Conservation (phyloP, 2,113 vertebrate genomes). For the Anolis carolinensis region DNA sequence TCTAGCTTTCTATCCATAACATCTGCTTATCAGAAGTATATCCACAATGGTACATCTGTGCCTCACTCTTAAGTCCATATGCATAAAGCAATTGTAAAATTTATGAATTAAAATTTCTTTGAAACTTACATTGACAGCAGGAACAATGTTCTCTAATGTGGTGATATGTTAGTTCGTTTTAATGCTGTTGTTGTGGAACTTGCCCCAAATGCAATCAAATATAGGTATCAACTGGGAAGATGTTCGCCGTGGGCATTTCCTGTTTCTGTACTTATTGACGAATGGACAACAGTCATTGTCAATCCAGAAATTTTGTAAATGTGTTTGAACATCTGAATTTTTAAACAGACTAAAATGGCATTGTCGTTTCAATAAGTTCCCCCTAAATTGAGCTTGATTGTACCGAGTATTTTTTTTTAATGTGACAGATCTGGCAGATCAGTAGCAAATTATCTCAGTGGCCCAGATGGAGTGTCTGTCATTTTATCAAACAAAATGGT, state of each 20-base stretch:
- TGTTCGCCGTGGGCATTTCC: not conserved
- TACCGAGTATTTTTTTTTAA: constrained; percentile 10
- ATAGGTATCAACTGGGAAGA: not conserved
- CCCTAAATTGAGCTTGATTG: constrained; percentile 2
- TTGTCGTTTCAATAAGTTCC: constrained; percentile 2
- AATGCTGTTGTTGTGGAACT: too few relatives aligned
- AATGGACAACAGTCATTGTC: not conserved
- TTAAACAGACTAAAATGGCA: not conserved
- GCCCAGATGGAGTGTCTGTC: not conserved
- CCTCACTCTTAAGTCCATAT: not conserved
- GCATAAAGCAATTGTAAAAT: not conserved
- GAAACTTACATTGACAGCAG: not conserved
- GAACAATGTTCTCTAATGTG: not conserved
- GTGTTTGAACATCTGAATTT: not conserved
- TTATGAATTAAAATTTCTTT: not conserved
- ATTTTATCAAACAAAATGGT: constrained; percentile 13
- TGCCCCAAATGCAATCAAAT: not conserved
- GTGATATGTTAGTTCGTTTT: not conserved
- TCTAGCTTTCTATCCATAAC: not conserved
- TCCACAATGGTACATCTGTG: not conserved
- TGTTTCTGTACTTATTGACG: not conserved
- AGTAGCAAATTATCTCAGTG: constrained; percentile 1
- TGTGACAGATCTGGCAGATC: constrained; percentile 13
- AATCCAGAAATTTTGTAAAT: not conserved
- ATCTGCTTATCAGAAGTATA: not conserved